Evolutionary conservation across 2,888 invertebrate genomes (phyloP).

Genomic region (Lymantria dispar): DNA sequence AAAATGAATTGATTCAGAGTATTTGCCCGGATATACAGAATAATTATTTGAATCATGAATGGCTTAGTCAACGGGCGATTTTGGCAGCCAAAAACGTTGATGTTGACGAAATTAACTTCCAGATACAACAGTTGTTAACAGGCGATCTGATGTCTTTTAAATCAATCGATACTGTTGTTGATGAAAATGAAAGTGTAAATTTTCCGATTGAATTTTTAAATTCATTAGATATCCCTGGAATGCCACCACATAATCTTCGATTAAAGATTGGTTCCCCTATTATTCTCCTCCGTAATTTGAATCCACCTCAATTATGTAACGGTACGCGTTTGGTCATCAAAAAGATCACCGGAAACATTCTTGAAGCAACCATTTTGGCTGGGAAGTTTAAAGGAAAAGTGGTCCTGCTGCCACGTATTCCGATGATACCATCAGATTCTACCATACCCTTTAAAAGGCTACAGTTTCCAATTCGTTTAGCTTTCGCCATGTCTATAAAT

Average conservation of each 20-base stretch:
- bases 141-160: conserved; percentile 19
- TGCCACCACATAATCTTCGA: conserved; percentile 20
- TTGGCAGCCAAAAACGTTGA: conserved; percentile 27
- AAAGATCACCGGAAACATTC: conserved; percentile 12
- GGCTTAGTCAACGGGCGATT: too few relatives aligned
- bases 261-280: conserved; percentile 22
- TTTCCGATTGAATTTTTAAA: conserved; percentile 35
- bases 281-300: conserved; percentile 19
- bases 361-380: conserved; percentile 15
- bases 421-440: conserved; percentile 21
- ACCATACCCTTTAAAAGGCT: conserved; percentile 24
- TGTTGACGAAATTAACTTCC: conserved; percentile 20
- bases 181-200: conserved; percentile 24
- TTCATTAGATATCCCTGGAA: conserved; percentile 27
- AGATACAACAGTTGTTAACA: conserved; percentile 23
- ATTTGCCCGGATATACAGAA: too few relatives aligned
- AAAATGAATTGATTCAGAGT: conserved; percentile 1
- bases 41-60: too few relatives aligned
- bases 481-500: conserved; percentile 20
- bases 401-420: conserved; percentile 21
- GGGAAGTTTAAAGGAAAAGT: conserved; percentile 15
- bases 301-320: conserved; percentile 8
- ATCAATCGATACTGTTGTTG: conserved; percentile 27
- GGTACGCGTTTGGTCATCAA: conserved; percentile 7
- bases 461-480: conserved; percentile 14